These are phyloP conservation scores for Platycheirus rosarum DNA, from an alignment of 2,888 invertebrate species.

Conservation along the genomic window DNA sequence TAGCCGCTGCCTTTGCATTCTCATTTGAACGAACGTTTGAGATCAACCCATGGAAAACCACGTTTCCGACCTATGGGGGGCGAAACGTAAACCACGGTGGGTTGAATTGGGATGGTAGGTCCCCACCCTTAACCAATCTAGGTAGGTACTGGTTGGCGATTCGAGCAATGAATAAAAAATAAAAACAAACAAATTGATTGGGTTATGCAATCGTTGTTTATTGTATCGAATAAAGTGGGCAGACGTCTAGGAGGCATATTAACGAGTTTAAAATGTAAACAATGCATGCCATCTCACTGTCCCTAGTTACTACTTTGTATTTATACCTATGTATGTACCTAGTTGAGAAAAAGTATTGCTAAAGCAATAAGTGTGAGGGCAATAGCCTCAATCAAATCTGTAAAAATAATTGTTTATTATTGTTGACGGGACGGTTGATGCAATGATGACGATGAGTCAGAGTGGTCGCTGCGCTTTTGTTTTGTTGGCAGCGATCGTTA, in stretches of 20 bases:
- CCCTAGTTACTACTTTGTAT: too few species aligned
- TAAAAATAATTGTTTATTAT: background rate
- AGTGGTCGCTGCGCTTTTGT: background rate
- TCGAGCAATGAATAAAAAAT: constrained; percentile 1
- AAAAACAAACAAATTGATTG: constrained; percentile 4
- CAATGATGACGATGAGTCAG: constrained; percentile 17
- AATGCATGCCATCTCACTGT: too few species aligned
- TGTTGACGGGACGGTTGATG: background rate
- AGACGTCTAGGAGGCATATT: too few species aligned
- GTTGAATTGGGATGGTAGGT: too few species aligned
- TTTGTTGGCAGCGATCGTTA: background rate
- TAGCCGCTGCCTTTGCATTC: constrained; percentile 26
- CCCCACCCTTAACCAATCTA: too few species aligned
- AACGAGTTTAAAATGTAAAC: too few species aligned
- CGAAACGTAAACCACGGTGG: too few species aligned
- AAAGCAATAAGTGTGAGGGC: constrained; percentile 15
- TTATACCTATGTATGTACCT: background rate
- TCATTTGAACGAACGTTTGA: background rate
- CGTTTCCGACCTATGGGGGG: too few species aligned
- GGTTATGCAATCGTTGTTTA: constrained; percentile 24
- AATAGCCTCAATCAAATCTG: constrained; percentile 31
- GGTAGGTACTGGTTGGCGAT: too few species aligned
- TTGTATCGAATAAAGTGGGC: background rate
- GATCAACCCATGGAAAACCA: too few species aligned
- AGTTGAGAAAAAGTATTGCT: background rate